A percentile compares a stretch with the other conserved stretches of the same genome.
phyloP scores from a whole-genome alignment of 2,113 vertebrate genomes.

The Pipra filicauda region DNA sequence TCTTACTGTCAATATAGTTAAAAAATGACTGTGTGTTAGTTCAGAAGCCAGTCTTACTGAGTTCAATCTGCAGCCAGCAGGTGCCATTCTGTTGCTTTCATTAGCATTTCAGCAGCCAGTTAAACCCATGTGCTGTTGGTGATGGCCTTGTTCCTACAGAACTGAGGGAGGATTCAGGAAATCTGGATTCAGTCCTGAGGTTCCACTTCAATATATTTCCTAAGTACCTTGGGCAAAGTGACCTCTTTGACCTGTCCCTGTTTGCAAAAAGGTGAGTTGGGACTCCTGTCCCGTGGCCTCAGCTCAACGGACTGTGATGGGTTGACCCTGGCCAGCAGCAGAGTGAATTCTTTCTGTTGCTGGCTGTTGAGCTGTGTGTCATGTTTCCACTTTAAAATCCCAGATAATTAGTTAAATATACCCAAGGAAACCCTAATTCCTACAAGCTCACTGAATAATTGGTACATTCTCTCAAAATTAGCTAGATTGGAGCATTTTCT shows the following conservation, averaged over 20 bases:
- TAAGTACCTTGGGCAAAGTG: neutral
- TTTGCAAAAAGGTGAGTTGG: too few relatives aligned
- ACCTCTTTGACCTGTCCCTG: neutral
- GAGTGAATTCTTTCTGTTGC: neutral
- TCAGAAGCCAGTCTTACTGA: neutral
- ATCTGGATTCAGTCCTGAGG: neutral
- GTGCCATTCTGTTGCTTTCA: neutral
- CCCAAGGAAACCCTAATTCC: neutral
- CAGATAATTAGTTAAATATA: neutral
- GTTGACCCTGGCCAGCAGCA: neutral
- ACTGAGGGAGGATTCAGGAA: neutral
- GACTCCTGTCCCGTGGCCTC: neutral
- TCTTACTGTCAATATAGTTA: neutral
- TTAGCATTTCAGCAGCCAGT: neutral
- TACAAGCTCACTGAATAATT: neutral
- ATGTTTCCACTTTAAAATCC: neutral
- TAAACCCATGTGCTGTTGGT: neutral
- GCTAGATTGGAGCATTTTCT: neutral
- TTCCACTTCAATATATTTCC: neutral
- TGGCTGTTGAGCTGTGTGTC: neutral
- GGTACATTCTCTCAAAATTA: neutral
- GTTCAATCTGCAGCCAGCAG: neutral
- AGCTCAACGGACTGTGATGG: neutral
- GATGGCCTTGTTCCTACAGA: neutral
- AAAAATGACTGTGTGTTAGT: neutral